Conservation (phyloP, 2,113 vertebrate species). For the Cinclus mexicanus region DNA sequence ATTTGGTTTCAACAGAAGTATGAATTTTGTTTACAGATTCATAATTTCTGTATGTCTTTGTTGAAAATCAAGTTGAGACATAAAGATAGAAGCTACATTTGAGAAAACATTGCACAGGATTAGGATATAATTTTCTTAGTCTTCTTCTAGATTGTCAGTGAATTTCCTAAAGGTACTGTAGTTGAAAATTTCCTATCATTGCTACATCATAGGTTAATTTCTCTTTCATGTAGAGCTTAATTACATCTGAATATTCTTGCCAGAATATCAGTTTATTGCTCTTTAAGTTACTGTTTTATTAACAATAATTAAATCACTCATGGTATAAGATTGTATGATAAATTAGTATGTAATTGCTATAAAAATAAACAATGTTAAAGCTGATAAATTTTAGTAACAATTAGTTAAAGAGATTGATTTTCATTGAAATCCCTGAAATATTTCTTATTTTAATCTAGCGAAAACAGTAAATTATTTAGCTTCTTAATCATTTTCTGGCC, state of each 20-base stretch:
- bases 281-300: background rate
- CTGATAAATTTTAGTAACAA: background rate
- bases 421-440: background rate
- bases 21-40: background rate
- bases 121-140: background rate
- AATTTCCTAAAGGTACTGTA: background rate
- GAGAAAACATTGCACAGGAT: background rate
- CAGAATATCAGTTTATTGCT: background rate
- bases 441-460: background rate
- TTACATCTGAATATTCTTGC: background rate
- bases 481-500: background rate
- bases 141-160: background rate
- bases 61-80: background rate
- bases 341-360: background rate
- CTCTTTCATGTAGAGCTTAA: background rate
- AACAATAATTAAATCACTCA: background rate
- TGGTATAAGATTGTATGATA: background rate
- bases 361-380: background rate
- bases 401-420: background rate
- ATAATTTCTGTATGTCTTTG: background rate
- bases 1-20: background rate
- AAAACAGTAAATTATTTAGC: background rate
- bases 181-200: background rate
- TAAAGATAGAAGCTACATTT: background rate
- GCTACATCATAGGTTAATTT: background rate